Base-by-base conservation (phyloP, 2,888 invertebrate genomes). In the Oxystoma pomonae region DNA sequence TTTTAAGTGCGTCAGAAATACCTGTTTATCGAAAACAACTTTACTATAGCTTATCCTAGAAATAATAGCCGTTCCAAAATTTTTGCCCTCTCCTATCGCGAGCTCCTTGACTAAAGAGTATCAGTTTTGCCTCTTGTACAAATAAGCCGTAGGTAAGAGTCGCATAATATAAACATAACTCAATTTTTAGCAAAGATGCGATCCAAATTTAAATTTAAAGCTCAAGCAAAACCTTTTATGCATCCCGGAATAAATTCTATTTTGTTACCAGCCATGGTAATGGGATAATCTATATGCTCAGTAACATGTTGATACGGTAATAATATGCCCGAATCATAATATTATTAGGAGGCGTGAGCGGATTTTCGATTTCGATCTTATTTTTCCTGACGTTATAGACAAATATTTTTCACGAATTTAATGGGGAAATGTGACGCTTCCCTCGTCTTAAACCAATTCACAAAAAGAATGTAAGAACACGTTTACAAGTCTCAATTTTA, bases 201-300 rank as follows among this genome's bases (percentile, higher is more conserved):
- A 35, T 35, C 35, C 35, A 35, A 35, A 35, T 35, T 35, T 35
- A 35, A 35, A 35, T 35, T 35, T 3, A 35, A 35, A 35, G 35
- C 35, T n/a, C n/a, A 35, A 35, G 35, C 35, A 35, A 35, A 35
- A 35, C 5, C 35, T 35, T 35, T 35, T 35, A 35, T 35, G 35
- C 35, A 12, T 12, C 12, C 35, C 12, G 35, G 35, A 35, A 35
- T 66, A 71, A 69, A 68, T 67, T 66, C 67, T 68, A 62, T 66
- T 35, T 35, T 35, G 35, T 35, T 35, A 35, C 35, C 3, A 35
- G 35, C 35, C n/a, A 64, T 69, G 72, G 74, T 77, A 76, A 77
- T 77, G 74, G 72, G 73, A 76, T 75, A 76, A 76, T 77, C 74
- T 76, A 75, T 77, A 78, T 77, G 77, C 77, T 67, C 69, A 72